Evolutionary conservation across 1,140 invertebrate species (phyloP).

Genomic region (Parapsyche elsis): DNA sequence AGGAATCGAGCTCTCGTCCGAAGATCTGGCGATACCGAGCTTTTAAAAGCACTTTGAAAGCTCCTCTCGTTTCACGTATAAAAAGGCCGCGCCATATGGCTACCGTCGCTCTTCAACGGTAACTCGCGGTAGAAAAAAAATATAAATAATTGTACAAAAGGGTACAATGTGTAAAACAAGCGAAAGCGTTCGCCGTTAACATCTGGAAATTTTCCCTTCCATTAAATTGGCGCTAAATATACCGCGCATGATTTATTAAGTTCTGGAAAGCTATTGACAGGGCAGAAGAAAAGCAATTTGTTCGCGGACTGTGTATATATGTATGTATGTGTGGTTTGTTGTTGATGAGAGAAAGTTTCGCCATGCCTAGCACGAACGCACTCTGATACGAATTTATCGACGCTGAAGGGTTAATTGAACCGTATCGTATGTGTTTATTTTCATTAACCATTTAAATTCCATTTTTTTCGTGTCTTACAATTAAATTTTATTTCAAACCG

Average conservation of each 20-base stretch:
- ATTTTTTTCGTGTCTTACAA: too few relatives aligned
- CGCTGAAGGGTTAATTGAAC: neutral
- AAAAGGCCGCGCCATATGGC: too few relatives aligned
- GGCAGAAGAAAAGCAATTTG: conserved; percentile 23
- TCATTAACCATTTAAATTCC: too few relatives aligned
- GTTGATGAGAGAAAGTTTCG: neutral
- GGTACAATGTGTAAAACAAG: neutral
- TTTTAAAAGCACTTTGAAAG: too few relatives aligned
- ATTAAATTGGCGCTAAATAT: neutral
- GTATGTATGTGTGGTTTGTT: neutral
- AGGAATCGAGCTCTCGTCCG: too few relatives aligned
- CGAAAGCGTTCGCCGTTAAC: neutral
- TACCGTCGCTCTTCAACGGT: too few relatives aligned
- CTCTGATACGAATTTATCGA: neutral
- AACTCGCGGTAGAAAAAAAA: too few relatives aligned
- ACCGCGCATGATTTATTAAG: conserved; percentile 12
- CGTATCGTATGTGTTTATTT: too few relatives aligned
- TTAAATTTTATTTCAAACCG: too few relatives aligned
- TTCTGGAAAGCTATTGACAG: neutral
- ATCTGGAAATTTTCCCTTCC: conserved; percentile 20
- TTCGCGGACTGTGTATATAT: neutral
- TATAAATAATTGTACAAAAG: too few relatives aligned
- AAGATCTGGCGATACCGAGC: too few relatives aligned
- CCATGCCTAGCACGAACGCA: neutral
- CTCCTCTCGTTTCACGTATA: too few relatives aligned